Conservation (phyloP, 2,888 invertebrate genomes). For the Platycnemis pennipes region DNA sequence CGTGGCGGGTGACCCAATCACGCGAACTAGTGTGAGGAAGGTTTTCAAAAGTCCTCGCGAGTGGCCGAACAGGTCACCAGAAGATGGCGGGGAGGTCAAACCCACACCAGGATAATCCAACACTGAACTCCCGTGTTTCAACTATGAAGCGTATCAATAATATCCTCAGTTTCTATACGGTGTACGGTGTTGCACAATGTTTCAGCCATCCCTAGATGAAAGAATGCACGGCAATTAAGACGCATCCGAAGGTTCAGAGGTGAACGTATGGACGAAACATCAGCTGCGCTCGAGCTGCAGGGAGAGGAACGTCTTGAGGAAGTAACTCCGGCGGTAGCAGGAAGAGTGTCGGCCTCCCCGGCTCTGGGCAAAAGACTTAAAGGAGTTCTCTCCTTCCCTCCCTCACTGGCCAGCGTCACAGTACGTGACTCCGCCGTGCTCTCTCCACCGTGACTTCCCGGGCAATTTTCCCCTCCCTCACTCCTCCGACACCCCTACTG, state of each 20-base stretch:
- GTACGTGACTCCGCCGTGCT: conserved; percentile 26
- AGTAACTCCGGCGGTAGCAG: neutral
- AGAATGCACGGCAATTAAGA: no score
- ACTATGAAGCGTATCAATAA: no score
- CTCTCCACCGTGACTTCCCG: conserved; percentile 32
- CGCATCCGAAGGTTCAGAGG: neutral
- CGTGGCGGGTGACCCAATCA: no score
- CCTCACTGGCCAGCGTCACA: conserved; percentile 24
- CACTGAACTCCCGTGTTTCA: no score
- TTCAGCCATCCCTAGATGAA: neutral
- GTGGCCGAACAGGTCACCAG: no score
- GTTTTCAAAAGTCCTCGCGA: no score
- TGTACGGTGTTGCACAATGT: no score
- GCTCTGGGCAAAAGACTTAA: conserved; percentile 15
- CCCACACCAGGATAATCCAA: no score
- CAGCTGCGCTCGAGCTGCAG: neutral
- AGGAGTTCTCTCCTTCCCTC: conserved; percentile 12
- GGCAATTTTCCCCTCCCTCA: conserved; percentile 5
- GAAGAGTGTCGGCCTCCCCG: neutral
- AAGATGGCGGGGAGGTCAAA: no score
- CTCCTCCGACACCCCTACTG: neutral
- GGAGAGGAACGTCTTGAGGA: neutral
- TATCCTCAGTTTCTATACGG: no score
- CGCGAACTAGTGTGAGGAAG: no score
- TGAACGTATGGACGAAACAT: neutral